These are phyloP conservation scores for Magallana nippona DNA, from an alignment of 2,888 invertebrate genomes.

Conservation along the genomic window DNA sequence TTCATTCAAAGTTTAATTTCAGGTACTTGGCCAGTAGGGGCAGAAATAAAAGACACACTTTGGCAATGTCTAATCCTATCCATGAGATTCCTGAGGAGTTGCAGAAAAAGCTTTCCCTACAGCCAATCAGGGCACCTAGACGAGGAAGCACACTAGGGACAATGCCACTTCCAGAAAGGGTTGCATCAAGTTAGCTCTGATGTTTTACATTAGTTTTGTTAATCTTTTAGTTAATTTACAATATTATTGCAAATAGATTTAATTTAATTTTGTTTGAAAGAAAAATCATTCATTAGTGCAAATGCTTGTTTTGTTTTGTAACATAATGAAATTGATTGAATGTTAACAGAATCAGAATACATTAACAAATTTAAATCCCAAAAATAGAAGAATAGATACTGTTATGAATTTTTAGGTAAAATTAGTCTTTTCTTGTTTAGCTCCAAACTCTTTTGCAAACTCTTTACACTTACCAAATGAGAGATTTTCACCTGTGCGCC, in stretches of 20 bases:
- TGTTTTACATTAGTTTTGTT: no score
- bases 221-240: no score
- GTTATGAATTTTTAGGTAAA: background rate
- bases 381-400: no score
- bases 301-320: no score
- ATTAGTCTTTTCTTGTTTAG: conserved; percentile 63
- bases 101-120: conserved; percentile 80
- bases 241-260: no score
- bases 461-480: conserved; percentile 83
- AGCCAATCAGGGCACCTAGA: conserved; percentile 85
- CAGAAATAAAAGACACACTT: conserved; percentile 88
- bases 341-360: no score
- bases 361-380: no score
- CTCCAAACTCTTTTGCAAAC: conserved; percentile 84
- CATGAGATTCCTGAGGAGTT: conserved; percentile 83
- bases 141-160: conserved; percentile 43
- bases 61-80: conserved; percentile 85
- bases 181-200: conserved; percentile 24
- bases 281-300: no score
- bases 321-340: no score
- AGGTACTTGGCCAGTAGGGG: conserved; percentile 90
- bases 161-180: conserved; percentile 36
- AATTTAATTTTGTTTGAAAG: no score
- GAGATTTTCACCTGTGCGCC: conserved; percentile 93
- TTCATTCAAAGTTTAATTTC: conserved; percentile 44